phyloP scores from a whole-genome alignment of 2,113 vertebrate species.

The Butorides virescens region DNA sequence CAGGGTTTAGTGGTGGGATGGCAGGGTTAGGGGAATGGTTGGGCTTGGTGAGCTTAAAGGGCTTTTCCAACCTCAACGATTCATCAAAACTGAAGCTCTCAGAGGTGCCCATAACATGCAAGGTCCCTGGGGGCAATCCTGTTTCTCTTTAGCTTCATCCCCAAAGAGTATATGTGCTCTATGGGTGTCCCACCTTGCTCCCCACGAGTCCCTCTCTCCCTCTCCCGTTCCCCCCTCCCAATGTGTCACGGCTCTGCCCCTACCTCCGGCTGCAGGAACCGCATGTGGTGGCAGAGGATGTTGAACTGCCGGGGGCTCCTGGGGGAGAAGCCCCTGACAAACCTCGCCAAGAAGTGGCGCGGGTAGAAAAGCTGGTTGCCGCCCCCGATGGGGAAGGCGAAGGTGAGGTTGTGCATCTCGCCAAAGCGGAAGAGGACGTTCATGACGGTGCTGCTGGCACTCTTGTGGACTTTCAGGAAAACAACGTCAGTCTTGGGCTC shows the following conservation, averaged over 20 bases:
- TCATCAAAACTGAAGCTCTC: not conserved
- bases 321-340: conserved; percentile 72
- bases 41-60: too few species aligned
- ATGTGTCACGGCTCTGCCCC: accelerated
- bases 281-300: conserved; percentile 89
- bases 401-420: conserved; percentile 79
- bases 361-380: conserved; percentile 81
- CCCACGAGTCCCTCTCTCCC: accelerated
- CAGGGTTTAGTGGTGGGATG: too few species aligned
- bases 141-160: not conserved
- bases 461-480: conserved; percentile 89
- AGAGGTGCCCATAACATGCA: not conserved
- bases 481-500: conserved; percentile 76
- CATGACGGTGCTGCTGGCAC: conserved; percentile 84
- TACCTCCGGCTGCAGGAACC: conserved; percentile 80
- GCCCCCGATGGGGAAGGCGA: conserved; percentile 75
- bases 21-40: too few species aligned
- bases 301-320: conserved; percentile 61
- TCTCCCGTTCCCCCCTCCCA: accelerated
- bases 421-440: conserved; percentile 87
- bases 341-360: conserved; percentile 67
- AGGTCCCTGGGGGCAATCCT: not conserved
- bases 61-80: too few species aligned
- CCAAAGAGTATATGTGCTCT: accelerated
- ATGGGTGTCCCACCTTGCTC: not conserved